Base-by-base conservation (phyloP, 1,140 invertebrate genomes). In the Drosophila virilis region DNA sequence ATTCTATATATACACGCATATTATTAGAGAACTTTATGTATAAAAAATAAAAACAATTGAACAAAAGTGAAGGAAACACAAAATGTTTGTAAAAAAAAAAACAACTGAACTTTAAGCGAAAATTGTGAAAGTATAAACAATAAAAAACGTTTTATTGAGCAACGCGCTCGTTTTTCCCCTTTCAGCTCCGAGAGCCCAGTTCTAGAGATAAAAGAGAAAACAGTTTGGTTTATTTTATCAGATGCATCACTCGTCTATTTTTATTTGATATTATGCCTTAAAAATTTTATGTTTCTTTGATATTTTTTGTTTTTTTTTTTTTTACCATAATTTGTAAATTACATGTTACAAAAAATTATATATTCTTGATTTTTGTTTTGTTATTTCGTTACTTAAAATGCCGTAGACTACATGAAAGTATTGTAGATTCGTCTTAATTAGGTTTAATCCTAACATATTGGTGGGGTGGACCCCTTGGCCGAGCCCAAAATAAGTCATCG, bases 181-280 rank as follows among this genome's bases (percentile, higher is more conserved):
- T 0, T 28, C 22, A 28, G 22, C 4, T 5, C 22, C n/a, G 8
- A 43, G 15, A 15, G 42, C 15, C 40, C 40, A 6, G n/a, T 8
- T 8, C 17, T 13, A n/a, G n/a, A n/a, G n/a, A n/a, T n/a, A 15
- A 2, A 48, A 48, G 12, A 10, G 28, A 28, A 48, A 9, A 7
- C 22, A 48, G 12, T 48, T 28, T 1, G 17, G 13, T 61, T 38
- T 50, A 15, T 61, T 58, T 13, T 61, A 62, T 74, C 79, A 86
- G 84, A 86, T 86, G 83, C 82, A 86, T 86, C 78, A 78, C 82
- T 86, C 78, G 74, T 85, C 78, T 76, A 86, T 86, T 86, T 81
- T 83, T 85, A 84, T 80, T 85, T 77, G 74, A 85, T 84, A 85
- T 74, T 67, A 77, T 83, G 82, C 82, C 82, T 81, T 85, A 85